phyloP scores from a whole-genome alignment of 2,113 vertebrate genomes.

The Semicossyphus pulcher region DNA sequence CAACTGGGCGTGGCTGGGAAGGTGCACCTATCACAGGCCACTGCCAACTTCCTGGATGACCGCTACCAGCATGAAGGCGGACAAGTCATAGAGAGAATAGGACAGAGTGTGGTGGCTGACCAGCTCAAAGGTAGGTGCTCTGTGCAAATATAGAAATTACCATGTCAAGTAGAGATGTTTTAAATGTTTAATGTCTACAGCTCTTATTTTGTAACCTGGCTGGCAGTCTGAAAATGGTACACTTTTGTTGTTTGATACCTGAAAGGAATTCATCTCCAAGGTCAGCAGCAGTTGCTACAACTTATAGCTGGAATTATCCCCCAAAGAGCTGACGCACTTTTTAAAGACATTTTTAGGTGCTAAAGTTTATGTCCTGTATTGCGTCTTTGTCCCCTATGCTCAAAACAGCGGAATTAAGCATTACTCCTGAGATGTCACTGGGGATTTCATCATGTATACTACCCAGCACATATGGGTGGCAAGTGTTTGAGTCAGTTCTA shows the following conservation, averaged over 20 bases:
- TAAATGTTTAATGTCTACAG: background rate
- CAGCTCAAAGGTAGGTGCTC: conserved; percentile 91
- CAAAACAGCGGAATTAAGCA: no score
- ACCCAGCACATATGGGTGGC: conserved; percentile 17
- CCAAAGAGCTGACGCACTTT: background rate
- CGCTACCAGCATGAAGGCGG: conserved; percentile 94
- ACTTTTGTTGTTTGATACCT: background rate
- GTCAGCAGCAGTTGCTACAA: conserved; percentile 14
- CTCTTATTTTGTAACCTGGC: background rate
- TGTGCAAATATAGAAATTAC: background rate
- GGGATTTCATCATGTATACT: conserved; percentile 10
- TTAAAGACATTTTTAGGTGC: conserved; percentile 1
- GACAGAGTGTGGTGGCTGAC: conserved; percentile 94
- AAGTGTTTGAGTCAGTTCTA: conserved; percentile 18
- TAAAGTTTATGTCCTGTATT: conserved; percentile 18
- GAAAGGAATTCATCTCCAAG: conserved; percentile 8
- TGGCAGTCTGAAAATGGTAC: background rate
- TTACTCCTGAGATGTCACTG: no score
- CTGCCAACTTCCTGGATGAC: conserved; percentile 94
- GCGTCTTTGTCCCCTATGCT: background rate
- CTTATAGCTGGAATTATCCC: background rate
- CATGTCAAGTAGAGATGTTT: background rate
- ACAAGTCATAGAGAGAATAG: conserved; percentile 90
- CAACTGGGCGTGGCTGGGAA: conserved; percentile 97
- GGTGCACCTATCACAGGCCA: conserved; percentile 96